These are phyloP conservation scores for Dermochelys coriacea DNA, from an alignment of 2,797 vertebrate genomes.

Conservation along the genomic window DNA sequence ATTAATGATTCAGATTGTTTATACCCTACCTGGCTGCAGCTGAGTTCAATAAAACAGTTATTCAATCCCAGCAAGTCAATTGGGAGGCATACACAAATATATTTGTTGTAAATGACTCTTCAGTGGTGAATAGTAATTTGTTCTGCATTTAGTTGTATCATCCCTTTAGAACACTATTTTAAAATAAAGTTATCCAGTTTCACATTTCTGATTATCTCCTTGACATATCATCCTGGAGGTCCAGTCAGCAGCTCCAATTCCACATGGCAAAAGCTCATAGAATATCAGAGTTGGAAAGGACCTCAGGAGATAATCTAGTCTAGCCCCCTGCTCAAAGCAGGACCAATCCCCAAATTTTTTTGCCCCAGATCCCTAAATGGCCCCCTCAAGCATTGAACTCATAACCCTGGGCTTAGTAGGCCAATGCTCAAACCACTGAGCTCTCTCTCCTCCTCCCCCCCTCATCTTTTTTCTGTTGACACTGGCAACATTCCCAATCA, in stretches of 20 bases:
- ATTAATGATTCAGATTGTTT: fast-evolving
- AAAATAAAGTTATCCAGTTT: not conserved
- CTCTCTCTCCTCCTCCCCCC: no score
- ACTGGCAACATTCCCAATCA: no score
- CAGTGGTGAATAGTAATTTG: not conserved
- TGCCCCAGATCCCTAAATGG: no score
- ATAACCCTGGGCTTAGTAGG: no score
- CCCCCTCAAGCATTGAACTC: no score
- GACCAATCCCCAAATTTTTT: no score
- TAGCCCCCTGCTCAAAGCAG: no score
- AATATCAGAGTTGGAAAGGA: no score
- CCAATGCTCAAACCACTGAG: no score
- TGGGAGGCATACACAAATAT: no score
- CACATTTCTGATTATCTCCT: not conserved
- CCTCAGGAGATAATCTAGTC: no score
- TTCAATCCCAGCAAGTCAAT: not conserved
- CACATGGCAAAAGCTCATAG: not conserved
- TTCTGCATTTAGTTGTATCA: not conserved
- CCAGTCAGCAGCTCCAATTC: not conserved
- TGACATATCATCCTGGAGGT: not conserved
- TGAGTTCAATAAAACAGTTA: not conserved
- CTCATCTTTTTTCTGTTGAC: not conserved
- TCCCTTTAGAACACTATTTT: not conserved
- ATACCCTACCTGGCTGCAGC: not conserved
- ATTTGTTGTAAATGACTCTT: not conserved